Evolutionary conservation across 1,140 invertebrate genomes (phyloP).

Genomic region (Latrodectus geometricus): DNA sequence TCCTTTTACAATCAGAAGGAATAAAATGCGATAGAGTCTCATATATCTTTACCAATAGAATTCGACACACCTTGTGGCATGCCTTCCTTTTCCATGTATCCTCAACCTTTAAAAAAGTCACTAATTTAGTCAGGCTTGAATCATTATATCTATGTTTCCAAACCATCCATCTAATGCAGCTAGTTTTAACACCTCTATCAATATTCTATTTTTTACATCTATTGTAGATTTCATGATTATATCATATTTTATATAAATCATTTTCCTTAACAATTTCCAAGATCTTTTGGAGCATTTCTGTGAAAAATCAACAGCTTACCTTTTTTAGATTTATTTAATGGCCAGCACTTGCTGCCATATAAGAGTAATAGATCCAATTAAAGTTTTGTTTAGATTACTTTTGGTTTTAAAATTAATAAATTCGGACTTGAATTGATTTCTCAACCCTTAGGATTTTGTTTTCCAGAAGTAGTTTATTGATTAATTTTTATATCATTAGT

Average conservation of each 20-base stretch:
- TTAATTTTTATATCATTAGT: neutral
- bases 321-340: neutral
- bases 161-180: neutral
- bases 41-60: neutral
- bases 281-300: neutral
- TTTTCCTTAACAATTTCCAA: neutral
- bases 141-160: neutral
- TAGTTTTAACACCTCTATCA: neutral
- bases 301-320: neutral
- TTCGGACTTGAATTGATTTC: neutral
- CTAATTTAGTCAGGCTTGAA: neutral
- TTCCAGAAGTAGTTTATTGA: neutral
- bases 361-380: neutral
- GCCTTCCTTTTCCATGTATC: neutral
- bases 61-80: neutral
- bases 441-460: neutral
- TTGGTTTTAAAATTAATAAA: constrained; percentile 2
- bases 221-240: neutral
- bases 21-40: neutral
- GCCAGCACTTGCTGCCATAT: neutral
- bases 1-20: neutral
- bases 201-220: neutral
- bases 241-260: neutral
- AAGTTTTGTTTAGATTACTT: neutral
- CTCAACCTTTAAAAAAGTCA: constrained; percentile 3